Base-by-base conservation (phyloP, 2,888 invertebrate species). In the Phengaris alcon region DNA sequence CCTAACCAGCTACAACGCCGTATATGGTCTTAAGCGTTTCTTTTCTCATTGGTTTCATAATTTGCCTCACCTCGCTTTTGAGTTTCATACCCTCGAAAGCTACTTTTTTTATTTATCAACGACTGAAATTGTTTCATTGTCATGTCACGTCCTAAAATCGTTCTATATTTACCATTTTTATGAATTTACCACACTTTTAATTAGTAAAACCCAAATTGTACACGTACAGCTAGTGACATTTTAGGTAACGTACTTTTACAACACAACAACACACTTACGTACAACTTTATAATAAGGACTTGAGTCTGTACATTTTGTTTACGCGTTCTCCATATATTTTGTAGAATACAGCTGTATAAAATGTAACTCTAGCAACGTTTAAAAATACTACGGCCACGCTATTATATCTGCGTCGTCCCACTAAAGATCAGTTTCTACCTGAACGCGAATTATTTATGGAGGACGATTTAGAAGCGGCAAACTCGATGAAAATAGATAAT, bases 381-480 rank as follows among this genome's bases (percentile, higher is more conserved):
- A 72, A 72, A 72, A 72, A 72, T 72, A 72, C 22, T 13, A 54
- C 22, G 52, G 51, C 70, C 70, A 70, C 70, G 51, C 54, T 72
- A 52, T 35, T 54, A 72, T 54, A 72, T 69, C 46, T 69, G 48
- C 52, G 72, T 52, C 72, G 72, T 72, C 72, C 72, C 70, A 51
- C 70, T 48, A 70, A 70, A 70, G 72, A 72, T 54, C 72, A 72
- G 72, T 72, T 72, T 72, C 54, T 72, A 72, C 72, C 72, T 72
- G 72, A 54, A 52, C 15, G 52, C 54, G 72, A 72, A 72, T 72
- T 72, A 72, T 72, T 72, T 54, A 72, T 72, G 72, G 72, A 22
- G 72, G 52, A 72, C 72, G 64, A 64, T 64, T 64, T 72, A 7
- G 52, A 72, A 72, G 52, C 54, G 64, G 64, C 64, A 44, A 64